Evolutionary conservation across 2,113 vertebrate species (phyloP).

Genomic region (Epinephelus fuscoguttatus): DNA sequence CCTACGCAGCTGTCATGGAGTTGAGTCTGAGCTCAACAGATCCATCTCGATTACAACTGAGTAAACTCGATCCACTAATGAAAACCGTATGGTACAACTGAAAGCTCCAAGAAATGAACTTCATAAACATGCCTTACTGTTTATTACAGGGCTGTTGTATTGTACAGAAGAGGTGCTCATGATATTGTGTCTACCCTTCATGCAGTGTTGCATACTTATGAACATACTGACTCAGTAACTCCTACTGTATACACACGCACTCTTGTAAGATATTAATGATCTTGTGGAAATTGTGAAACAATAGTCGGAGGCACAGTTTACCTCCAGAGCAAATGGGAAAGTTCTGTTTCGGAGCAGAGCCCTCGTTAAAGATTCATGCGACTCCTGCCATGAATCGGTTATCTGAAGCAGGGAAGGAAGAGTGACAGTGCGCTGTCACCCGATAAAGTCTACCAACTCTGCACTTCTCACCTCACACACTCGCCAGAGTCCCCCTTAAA

Average conservation of each 20-base stretch:
- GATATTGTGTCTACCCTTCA: neutral
- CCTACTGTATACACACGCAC: neutral
- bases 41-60: conserved; percentile 1
- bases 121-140: neutral
- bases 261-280: conserved; percentile 54
- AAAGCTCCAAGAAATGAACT: neutral
- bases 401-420: conserved; percentile 11
- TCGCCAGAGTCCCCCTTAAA: conserved; percentile 37
- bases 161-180: neutral
- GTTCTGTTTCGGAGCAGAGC: conserved; percentile 62
- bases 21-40: conserved; percentile 4
- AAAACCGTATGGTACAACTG: neutral
- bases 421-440: conserved; percentile 33
- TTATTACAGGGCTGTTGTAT: neutral
- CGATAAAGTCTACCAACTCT: conserved; percentile 34
- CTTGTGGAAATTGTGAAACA: conserved; percentile 56
- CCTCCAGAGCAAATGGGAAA: conserved; percentile 75
- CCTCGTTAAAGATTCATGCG: conserved; percentile 76
- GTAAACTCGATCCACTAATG: neutral
- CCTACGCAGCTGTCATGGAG: neutral
- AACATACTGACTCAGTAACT: neutral
- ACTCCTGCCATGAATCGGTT: conserved; percentile 48
- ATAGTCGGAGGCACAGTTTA: conserved; percentile 42
- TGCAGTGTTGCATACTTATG: neutral
- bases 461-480: conserved; percentile 51